Base-by-base conservation (phyloP, 2,797 vertebrate species). In the Peromyscus attwateri region DNA sequence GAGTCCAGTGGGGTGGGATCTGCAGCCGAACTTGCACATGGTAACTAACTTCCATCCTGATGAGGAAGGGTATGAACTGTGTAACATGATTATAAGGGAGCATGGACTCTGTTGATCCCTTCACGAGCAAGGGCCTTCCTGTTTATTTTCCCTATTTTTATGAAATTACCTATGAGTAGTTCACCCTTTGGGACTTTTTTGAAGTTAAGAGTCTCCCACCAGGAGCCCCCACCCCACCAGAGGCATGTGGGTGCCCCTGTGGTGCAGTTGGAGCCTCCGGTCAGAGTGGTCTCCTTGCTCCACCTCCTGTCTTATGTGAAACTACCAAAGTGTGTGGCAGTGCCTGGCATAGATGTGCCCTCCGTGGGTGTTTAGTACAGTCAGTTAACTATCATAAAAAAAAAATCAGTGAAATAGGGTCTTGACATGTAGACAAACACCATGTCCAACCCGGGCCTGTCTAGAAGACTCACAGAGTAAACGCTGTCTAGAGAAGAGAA, bases 181-280 rank as follows among this genome's bases (percentile, higher is more conserved):
- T 93, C 23, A 70, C 14, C 70, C 71, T 93, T 92, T 70, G 79
- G 64, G 85, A 80, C 55, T 93, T 91, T 46, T 52, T 64, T 57
- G 75, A 92, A 46, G 43, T 14, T 23, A 76, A 64, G 70, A 43
- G 11, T 87, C 71, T 66, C 62, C 37, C 46, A 62, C 46, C 19
- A 31, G 31, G 70, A 88, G 43, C 16, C 23, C 89, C 62, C 82
- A 27, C 49, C 23, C 73, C 17, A 0, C 71, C 6, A 14, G 23
- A 64, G 34, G 29, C 57, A 66, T 16, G 2, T n/a, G 0, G 0
- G 0, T 40, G 13, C 43, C 49, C 57, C 66, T 85, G 71, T 29
- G 0, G 25, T 43, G 29, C 49, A n/a, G 27, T 62, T n/a, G 25
- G 13, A 13, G 4, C 89, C 76, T 64, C 55, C 2, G 13, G 16